Evolutionary conservation across 2,888 invertebrate genomes (phyloP), one percentile per base, ranked within the genome.

Genomic region (Acrobasis repandana): DNA sequence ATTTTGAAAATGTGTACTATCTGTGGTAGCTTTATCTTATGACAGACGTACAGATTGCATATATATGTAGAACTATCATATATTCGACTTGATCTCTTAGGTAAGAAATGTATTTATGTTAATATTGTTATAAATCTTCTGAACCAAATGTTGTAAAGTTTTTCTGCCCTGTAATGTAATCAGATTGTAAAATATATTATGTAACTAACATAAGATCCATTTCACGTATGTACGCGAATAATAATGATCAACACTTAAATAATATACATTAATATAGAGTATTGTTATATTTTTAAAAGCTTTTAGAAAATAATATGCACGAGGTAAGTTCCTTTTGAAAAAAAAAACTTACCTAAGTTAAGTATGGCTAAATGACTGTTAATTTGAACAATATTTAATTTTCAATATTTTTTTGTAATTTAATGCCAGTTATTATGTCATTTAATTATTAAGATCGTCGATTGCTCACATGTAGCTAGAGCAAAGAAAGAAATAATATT

Each of bases 51-150:
- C 75, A 70, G 75, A 76, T 76, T 76, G 73, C 73, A 72, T 74
- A 34, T 51, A 51, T 36, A 75, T 67, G 64, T 74, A 71, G 73
- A 73, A 61, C 68, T 74, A 64, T 72, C 49, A 60, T 63, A 63
- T 61, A 67, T 67, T 64, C 63, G 60, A 71, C 67, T 73, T 67
- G 64, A 63, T 70, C 67, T 73, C 65, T 70, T 63, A 65, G 54
- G 62, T 74, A 71, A 69, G 64, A 60, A 62, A 64, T 68, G 60
- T 69, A 71, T 64, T 65, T 72, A 61, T 62, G 43, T 72, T 72
- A 67, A 67, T 66, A 70, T 64, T 73, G 72, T 77, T 74, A 71
- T 69, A 67, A 54, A 65, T 70, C 68, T 75, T 78, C 68, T 73
- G 73, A 75, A 76, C 72, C 72, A 72, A 75, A 64, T 67, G 69